These are phyloP conservation scores for Sceloporus undulatus DNA, from an alignment of 2,113 vertebrate species.

Conservation along the genomic window DNA sequence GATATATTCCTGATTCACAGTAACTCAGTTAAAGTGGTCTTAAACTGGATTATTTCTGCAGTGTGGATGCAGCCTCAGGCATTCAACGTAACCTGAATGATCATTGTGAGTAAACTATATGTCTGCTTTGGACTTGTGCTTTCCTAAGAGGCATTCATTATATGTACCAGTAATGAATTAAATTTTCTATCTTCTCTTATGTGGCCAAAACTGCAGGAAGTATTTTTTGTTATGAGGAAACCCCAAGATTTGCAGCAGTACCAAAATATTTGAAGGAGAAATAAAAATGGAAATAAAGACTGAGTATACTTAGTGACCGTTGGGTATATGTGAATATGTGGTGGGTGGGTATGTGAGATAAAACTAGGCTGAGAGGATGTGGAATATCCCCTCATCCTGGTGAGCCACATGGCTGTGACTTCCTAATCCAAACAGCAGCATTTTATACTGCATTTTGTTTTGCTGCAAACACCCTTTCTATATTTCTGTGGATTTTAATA, in stretches of 20 bases:
- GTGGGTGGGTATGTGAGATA: too few species aligned
- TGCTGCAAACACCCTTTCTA: background rate
- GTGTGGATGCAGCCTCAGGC: too few species aligned
- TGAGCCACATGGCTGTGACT: background rate
- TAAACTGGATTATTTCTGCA: too few species aligned
- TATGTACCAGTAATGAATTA: too few species aligned
- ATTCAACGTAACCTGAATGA: too few species aligned
- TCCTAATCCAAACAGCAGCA: background rate
- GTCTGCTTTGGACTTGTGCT: too few species aligned
- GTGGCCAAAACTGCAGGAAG: background rate
- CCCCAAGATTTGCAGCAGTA: background rate
- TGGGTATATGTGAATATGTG: background rate
- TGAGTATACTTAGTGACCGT: background rate
- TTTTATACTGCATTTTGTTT: too few species aligned
- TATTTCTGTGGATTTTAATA: background rate
- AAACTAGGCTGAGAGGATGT: background rate
- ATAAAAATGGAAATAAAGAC: background rate
- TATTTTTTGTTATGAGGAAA: background rate
- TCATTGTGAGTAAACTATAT: too few species aligned
- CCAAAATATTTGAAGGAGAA: background rate
- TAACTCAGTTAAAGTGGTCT: background rate
- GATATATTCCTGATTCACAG: background rate
- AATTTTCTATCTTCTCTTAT: background rate
- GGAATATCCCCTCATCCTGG: too few species aligned
- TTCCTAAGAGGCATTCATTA: background rate